phyloP scores from a whole-genome alignment of 2,888 invertebrate genomes.

The Eilema depressum region DNA sequence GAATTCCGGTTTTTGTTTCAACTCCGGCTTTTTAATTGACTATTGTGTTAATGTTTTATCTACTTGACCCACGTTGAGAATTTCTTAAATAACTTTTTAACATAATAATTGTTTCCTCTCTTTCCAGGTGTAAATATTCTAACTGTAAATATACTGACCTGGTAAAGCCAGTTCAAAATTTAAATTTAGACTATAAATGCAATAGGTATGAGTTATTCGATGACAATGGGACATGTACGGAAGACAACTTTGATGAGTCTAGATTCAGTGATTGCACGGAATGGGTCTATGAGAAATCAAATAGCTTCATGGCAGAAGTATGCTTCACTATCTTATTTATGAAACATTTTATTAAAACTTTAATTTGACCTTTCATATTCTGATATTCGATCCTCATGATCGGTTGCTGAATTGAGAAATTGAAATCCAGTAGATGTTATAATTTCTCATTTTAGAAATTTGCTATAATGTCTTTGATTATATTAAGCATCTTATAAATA shows the following conservation, averaged over 20 bases:
- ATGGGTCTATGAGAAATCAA: slow-evolving; percentile 38
- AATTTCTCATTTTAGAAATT: not conserved
- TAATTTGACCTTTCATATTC: not conserved
- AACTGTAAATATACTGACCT: slow-evolving; percentile 20
- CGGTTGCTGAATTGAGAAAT: not conserved
- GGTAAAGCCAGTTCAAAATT: slow-evolving; percentile 16
- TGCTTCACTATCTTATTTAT: not conserved
- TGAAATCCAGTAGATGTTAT: not conserved
- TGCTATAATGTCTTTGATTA: not conserved
- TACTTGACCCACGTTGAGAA: not conserved
- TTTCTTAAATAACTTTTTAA: not conserved
- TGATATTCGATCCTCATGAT: not conserved
- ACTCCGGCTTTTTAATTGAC: no score
- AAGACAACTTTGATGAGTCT: slow-evolving; percentile 26
- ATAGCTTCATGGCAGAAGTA: slow-evolving; percentile 45
- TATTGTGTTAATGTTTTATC: not conserved
- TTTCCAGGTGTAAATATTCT: slow-evolving; percentile 18
- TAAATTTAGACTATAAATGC: slow-evolving; percentile 37
- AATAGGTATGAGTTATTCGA: slow-evolving; percentile 30
- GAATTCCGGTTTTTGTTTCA: no score
- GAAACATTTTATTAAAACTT: not conserved
- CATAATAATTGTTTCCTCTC: not conserved
- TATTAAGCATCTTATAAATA: not conserved
- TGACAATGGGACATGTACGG: slow-evolving; percentile 21
- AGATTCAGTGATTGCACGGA: slow-evolving; percentile 26